Percentiles rank a stretch among this genome's conserved stretches.
phyloP scores from a whole-genome alignment of 2,797 vertebrate species.

The Eutrigla gurnardus region DNA sequence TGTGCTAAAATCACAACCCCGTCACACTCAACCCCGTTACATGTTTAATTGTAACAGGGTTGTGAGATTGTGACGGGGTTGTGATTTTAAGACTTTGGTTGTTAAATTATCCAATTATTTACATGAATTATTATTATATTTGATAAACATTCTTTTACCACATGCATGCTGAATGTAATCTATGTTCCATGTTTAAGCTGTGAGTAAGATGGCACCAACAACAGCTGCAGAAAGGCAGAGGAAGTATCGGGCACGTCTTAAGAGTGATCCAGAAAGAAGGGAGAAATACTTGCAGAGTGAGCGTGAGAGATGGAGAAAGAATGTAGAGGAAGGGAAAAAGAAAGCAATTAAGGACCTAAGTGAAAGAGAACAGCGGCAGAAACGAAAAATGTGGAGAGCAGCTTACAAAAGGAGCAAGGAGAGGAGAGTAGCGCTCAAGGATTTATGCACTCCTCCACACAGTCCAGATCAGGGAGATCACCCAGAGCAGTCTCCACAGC shows the following conservation, averaged over 20 bases:
- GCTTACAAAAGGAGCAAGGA: neutral
- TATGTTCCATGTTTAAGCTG: slow-evolving; percentile 12
- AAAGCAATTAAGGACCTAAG: neutral
- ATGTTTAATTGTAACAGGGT: neutral
- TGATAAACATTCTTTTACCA: neutral
- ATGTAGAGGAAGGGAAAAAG: neutral
- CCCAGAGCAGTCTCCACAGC: too few relatives aligned
- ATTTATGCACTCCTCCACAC: too few relatives aligned
- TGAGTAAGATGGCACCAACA: slow-evolving; percentile 19
- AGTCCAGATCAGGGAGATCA: too few relatives aligned
- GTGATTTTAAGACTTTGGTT: neutral
- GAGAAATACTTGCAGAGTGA: neutral
- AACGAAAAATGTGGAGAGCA: too few relatives aligned
- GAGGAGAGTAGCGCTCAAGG: neutral
- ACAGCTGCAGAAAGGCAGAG: slow-evolving; percentile 30
- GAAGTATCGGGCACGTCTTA: slow-evolving; percentile 18
- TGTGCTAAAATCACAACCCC: slow-evolving; percentile 8
- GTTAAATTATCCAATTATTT: neutral
- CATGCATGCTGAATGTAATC: slow-evolving; percentile 9
- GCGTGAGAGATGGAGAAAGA: neutral
- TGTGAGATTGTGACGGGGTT: neutral
- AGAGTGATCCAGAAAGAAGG: slow-evolving; percentile 12
- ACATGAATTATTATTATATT: neutral
- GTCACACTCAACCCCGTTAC: slow-evolving; percentile 1
- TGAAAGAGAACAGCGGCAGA: too few relatives aligned